phyloP scores from a whole-genome alignment of 1,140 invertebrate genomes.

The Grapholita molesta region DNA sequence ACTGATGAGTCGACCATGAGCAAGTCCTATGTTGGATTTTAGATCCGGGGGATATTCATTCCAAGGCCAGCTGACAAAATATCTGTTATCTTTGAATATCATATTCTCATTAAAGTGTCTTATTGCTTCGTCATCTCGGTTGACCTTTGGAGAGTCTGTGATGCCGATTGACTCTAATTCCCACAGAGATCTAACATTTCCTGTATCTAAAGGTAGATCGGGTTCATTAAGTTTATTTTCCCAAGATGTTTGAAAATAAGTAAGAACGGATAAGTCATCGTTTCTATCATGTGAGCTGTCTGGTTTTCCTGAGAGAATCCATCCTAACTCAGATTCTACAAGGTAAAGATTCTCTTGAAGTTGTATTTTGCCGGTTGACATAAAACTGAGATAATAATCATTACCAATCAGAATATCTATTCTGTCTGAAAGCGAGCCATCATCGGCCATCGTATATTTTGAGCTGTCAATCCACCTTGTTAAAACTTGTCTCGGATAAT shows the following conservation, averaged over 20 bases:
- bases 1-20: not conserved
- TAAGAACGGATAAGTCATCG: conserved; percentile 40
- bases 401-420: not conserved
- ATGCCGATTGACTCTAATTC: conserved; percentile 39
- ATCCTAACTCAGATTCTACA: not conserved
- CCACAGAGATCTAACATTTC: conserved; percentile 25
- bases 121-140: conserved; percentile 29
- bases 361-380: not conserved
- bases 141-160: conserved; percentile 29
- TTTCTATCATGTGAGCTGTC: not conserved
- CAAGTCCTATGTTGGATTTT: not conserved
- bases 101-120: conserved; percentile 30
- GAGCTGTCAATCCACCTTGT: not conserved
- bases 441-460: not conserved
- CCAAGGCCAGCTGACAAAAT: conserved; percentile 29
- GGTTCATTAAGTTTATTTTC: conserved; percentile 21
- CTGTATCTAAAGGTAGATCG: conserved; percentile 23
- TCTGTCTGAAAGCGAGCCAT: not conserved
- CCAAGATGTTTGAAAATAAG: conserved; percentile 25
- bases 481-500: not conserved
- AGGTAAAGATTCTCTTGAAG: not conserved
- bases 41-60: not conserved
- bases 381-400: not conserved
- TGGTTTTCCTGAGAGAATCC: not conserved
- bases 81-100: conserved; percentile 23